Base-by-base conservation (phyloP, 2,888 invertebrate genomes). In the Peribatodes rhomboidaria region DNA sequence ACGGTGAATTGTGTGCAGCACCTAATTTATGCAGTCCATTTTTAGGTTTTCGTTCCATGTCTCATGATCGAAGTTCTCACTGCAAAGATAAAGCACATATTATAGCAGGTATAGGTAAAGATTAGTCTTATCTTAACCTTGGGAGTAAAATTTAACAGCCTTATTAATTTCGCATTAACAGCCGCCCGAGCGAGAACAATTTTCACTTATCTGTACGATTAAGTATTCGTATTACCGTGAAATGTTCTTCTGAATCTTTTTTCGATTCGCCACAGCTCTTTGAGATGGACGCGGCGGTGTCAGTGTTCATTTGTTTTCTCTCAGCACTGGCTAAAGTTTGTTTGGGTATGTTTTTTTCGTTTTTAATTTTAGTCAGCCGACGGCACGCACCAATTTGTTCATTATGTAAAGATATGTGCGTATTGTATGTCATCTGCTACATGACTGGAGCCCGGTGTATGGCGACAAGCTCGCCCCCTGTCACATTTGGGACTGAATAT, bases 161-260 rank as follows among this genome's bases (percentile, higher is more conserved):
- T 59, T 65, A 60, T 65, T 65, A 62, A 61, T 58, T 62, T 61
- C 39, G 13, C 47, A 73, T 67, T 68, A 66, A 18, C 46, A 49
- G 10, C 54, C 62, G 64, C 16, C 20, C 72, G 65, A 65, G 69
- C 73, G 68, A 65, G 56, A 65, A 63, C 67, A 69, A 71, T 74
- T 71, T 62, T 39, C 68, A 68, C 65, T 73, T 74, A 76, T 76
- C 69, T 66, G 68, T 41, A 16, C 54, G 37, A 67, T 67, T 67
- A 56, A 50, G 35, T 20, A 31, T 6, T 49, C 20, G 18, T 50
- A 50, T 55, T 22, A 20, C 16, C 31, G 49, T 55, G 49, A 47
- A 57, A 47, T 50, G 56, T 33, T 33, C 35, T 62, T 60, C 41
- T 18, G 18, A 52, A 59, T 59, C 58, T 37, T 41, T 57, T 65